Conservation (phyloP, 2,797 vertebrate genomes). For the Australoheros facetus region DNA sequence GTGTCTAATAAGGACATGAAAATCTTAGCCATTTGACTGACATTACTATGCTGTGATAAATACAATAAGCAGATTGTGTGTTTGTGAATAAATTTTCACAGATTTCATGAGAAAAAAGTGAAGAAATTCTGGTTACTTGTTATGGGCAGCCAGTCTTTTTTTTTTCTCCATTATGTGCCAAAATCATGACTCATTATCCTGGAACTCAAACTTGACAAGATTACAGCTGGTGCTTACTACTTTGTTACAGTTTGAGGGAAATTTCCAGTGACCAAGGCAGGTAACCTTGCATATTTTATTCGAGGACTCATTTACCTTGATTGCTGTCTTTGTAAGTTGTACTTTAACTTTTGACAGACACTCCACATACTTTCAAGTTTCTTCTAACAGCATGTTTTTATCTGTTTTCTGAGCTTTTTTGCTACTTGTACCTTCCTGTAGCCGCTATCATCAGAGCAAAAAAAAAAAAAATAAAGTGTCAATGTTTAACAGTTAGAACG, state of each 20-base stretch:
- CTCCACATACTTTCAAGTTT: neutral
- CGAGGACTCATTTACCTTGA: neutral
- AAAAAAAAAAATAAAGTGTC: neutral
- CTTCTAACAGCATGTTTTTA: neutral
- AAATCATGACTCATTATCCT: neutral
- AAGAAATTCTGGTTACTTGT: neutral
- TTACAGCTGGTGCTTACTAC: neutral
- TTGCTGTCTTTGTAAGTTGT: neutral
- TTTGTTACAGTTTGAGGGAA: neutral
- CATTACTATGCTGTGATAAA: neutral
- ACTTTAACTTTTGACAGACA: neutral
- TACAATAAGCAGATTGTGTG: neutral
- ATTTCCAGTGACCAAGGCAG: neutral
- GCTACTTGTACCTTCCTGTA: neutral
- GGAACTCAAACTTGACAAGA: neutral
- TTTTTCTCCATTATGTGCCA: neutral
- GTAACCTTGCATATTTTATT: neutral
- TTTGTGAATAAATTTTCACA: neutral
- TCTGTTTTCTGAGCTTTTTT: neutral
- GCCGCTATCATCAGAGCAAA: neutral
- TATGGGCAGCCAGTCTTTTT: fast-evolving
- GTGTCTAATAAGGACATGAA: neutral
- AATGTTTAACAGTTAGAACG: neutral
- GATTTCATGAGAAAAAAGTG: neutral
- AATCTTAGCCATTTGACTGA: neutral